These are phyloP conservation scores for Xenopus laevis DNA, from an alignment of 2,113 vertebrate genomes.

Conservation along the genomic window DNA sequence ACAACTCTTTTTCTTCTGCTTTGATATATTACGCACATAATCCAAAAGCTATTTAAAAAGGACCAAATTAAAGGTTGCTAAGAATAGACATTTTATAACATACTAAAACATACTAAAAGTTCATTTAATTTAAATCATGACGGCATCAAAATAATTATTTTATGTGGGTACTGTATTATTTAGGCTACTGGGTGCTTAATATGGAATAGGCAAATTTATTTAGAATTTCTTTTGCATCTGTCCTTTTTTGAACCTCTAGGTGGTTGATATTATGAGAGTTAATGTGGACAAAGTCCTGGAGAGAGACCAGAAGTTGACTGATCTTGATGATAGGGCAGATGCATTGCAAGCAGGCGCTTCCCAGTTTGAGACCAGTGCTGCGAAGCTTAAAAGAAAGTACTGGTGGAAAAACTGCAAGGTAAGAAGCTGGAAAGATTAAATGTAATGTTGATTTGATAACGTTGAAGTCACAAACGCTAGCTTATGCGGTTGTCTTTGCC, in stretches of 20 bases:
- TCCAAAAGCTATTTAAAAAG: too few relatives aligned
- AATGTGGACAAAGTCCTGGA: conserved; percentile 95
- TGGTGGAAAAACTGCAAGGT: conserved; percentile 85
- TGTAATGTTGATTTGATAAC: not conserved
- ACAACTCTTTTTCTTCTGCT: too few relatives aligned
- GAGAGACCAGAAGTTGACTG: conserved; percentile 88
- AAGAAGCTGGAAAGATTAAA: not conserved
- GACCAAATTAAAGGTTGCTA: too few relatives aligned
- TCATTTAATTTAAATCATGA: too few relatives aligned
- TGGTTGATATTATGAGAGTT: conserved; percentile 95
- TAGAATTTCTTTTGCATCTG: too few relatives aligned
- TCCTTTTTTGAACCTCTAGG: conserved; percentile 59
- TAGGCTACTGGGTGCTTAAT: too few relatives aligned
- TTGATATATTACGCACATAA: too few relatives aligned
- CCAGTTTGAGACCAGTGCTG: conserved; percentile 89
- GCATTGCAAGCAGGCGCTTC: conserved; percentile 92
- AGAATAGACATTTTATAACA: too few relatives aligned
- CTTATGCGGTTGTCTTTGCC: not conserved
- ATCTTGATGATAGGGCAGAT: conserved; percentile 88
- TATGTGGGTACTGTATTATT: too few relatives aligned
- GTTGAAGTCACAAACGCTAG: accelerated
- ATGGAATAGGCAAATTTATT: too few relatives aligned
- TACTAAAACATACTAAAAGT: too few relatives aligned
- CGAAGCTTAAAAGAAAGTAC: conserved; percentile 75
- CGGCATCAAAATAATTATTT: too few relatives aligned